Base-by-base conservation (phyloP, 2,797 vertebrate genomes). In the Poecilia gillii region DNA sequence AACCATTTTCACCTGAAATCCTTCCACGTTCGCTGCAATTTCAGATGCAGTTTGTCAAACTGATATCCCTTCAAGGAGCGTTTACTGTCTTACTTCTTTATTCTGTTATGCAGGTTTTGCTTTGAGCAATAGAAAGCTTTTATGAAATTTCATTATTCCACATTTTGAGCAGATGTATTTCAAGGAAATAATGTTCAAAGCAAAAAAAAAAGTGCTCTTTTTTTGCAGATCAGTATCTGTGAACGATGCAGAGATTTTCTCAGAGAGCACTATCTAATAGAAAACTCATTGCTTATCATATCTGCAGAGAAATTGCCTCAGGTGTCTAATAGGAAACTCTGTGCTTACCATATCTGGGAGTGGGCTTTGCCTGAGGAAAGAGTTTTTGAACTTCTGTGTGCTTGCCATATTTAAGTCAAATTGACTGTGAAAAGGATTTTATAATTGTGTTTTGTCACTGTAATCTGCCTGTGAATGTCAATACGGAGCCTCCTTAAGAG, bases 171-270 rank as follows among this genome's bases (percentile, higher is more conserved):
- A 28, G 73, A 85, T 82, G 39, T 78, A 64, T 74, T 85, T 75
- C 39, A 87, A 73, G 51, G 70, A 81, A 85, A 82, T n/a, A 75
- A 43, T 23, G 3, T 77, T 72, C 47, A 72, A 74, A 80, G 78
- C 53, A 87, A 93, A 46, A 93, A 46, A 46, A 77, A 11, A 73
- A 43, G 71, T 78, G 36, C 43, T 88, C 70, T 78, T 41, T 31
- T 78, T 47, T 45, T 78, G 41, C 57, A 72, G 75, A 93, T 89
- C 78, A 83, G 59, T 88, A 72, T 84, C 75, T 83, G 49, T 79
- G 33, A 88, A 89, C 78, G 51, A 92, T 83, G 39, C 31, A 57
- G 47, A 51, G 46, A 82, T 83, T 87, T 80, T 76, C 79, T n/a
- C 51, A 80, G 78, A 66, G 45, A 80, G 74, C n/a, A 43, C n/a